These are phyloP conservation scores for Scaptomyza pallida DNA, from an alignment of 1,140 invertebrate species.

Conservation along the genomic window DNA sequence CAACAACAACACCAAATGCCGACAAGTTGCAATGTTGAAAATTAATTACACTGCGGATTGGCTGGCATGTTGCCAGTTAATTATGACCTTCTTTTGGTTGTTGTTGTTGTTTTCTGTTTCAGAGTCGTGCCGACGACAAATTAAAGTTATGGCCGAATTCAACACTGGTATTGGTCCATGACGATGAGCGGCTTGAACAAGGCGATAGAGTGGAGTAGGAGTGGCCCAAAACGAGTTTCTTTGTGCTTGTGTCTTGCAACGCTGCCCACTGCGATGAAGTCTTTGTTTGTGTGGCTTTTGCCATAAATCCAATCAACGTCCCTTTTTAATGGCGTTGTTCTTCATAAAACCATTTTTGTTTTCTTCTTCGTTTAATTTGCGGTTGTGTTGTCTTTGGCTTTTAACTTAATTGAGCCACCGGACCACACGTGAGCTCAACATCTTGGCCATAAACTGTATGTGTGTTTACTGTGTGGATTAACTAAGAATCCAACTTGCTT, in stretches of 20 bases:
- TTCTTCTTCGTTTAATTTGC: conserved; percentile 25
- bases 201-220: conserved; percentile 59
- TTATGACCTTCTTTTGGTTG: conserved; percentile 64
- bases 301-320: conserved; percentile 74
- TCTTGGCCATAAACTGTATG: conserved; percentile 5
- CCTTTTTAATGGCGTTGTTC: conserved; percentile 68
- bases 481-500: too few species aligned
- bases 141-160: conserved; percentile 52
- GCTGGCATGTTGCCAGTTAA: conserved; percentile 67
- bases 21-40: conserved; percentile 65
- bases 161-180: conserved; percentile 56
- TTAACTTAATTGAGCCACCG: conserved; percentile 41
- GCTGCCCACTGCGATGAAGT: conserved; percentile 35
- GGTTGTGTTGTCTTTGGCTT: conserved; percentile 24
- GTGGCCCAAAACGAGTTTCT: conserved; percentile 73
- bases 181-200: conserved; percentile 15
- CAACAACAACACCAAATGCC: conserved; percentile 44
- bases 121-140: conserved; percentile 44
- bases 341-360: conserved; percentile 39
- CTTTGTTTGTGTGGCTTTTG: conserved; percentile 1
- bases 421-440: conserved; percentile 38
- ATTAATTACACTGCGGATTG: conserved; percentile 67
- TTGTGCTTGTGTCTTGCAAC: conserved; percentile 21
- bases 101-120: conserved; percentile 26
- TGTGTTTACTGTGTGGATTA: too few species aligned